These are phyloP conservation scores for Metopolophium dirhodum DNA, from an alignment of 1,140 invertebrate genomes.

Conservation along the genomic window DNA sequence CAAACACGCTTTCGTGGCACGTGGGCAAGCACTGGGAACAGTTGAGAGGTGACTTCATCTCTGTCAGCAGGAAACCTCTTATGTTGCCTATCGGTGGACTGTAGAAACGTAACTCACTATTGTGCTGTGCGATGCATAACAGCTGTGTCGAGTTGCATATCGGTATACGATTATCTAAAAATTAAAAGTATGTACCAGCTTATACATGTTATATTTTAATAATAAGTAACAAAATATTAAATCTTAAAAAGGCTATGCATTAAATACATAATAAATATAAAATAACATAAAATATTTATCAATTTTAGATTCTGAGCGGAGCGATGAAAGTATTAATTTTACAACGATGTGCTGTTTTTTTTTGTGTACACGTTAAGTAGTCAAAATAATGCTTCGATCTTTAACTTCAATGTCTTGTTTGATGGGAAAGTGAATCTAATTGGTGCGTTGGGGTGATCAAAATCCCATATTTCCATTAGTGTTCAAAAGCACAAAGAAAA, in stretches of 20 bases:
- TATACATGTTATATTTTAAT: background rate
- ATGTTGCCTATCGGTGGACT: conserved; percentile 59
- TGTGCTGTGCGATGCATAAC: conserved; percentile 59
- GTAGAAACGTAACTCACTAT: conserved; percentile 59
- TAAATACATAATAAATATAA: background rate
- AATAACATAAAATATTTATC: background rate
- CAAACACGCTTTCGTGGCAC: conserved; percentile 60
- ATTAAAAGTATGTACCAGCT: background rate
- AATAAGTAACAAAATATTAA: too few species aligned
- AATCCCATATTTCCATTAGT: too few species aligned
- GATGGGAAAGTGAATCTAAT: too few species aligned
- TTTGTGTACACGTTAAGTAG: too few species aligned
- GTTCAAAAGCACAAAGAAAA: too few species aligned
- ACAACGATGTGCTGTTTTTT: too few species aligned
- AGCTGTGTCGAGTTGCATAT: conserved; percentile 60
- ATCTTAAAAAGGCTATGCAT: too few species aligned
- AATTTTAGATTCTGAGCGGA: background rate
- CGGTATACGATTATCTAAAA: conserved; percentile 59
- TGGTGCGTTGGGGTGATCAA: too few species aligned
- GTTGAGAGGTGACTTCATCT: conserved; percentile 58
- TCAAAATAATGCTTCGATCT: too few species aligned
- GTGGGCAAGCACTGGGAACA: conserved; percentile 61
- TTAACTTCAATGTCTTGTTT: too few species aligned
- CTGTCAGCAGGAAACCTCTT: conserved; percentile 58
- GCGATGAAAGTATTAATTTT: too few species aligned